Evolutionary conservation across 2,888 invertebrate species (phyloP), one percentile per base, ranked within the genome.

Genomic region (Anthrax anthrax): DNA sequence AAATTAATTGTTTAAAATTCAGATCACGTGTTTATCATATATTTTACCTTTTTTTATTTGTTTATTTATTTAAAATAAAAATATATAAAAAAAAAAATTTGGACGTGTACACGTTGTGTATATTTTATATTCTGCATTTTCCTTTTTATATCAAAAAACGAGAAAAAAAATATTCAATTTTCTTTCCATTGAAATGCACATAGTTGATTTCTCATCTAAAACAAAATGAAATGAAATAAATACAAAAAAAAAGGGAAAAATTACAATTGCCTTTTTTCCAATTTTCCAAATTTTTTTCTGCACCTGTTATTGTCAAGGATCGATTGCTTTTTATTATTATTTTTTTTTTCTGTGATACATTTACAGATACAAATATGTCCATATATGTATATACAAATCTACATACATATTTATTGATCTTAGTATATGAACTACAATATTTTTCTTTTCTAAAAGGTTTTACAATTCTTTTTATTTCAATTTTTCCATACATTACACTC

Each of bases 281-380:
- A 32, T 42, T 32, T 32, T 42, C 16, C 13, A 32, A 32, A 27
- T 16, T 40, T 39, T 45, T 36, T n/a, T 18, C 34, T 40, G 40
- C 44, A 45, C 39, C 40, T 40, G 39, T 40, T 45, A 40, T 40
- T 45, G 40, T 36, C 34, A 17, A 10, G 29, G 16, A 40, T 45
- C 44, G 40, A 45, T 45, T 45, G 29, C 29, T 9, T 2, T 32
- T 12, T 27, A 27, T 27, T 1, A 8, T 27, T 27, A 8, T 8
- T 27, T 8, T 27, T 27, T 9, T 27, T 27, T 8, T 23, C 4
- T 27, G 23, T 27, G n/a, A n/a, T n/a, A n/a, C n/a, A n/a, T n/a
- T n/a, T n/a, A n/a, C n/a, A n/a, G n/a, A n/a, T n/a, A n/a, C n/a
- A 27, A 4, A 1, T 40, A 18, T 45, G 34, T 40, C 34, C 19